Evolutionary conservation across 2,888 invertebrate species (phyloP).

Genomic region (Troides aeacus): DNA sequence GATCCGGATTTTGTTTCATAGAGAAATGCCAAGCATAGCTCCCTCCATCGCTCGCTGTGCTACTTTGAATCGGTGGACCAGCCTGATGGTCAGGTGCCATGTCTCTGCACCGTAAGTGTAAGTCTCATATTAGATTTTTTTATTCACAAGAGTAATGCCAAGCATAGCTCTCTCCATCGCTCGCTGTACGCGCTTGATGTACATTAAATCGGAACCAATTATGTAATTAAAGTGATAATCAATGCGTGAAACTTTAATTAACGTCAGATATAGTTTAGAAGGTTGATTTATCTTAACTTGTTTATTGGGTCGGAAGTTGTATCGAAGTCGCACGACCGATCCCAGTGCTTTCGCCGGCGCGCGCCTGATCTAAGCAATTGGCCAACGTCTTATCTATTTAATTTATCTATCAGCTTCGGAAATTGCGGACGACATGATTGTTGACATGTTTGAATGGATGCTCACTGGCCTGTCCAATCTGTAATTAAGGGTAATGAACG

Average conservation of each 20-base stretch:
- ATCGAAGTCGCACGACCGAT: slow-evolving; percentile 16
- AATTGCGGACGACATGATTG: slow-evolving; percentile 46
- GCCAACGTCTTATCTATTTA: slow-evolving; percentile 60
- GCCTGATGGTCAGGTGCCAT: too few relatives aligned
- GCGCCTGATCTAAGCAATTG: slow-evolving; percentile 54
- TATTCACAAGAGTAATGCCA: too few relatives aligned
- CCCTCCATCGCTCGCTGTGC: too few relatives aligned
- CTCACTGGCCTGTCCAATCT: slow-evolving; percentile 16
- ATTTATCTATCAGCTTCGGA: slow-evolving; percentile 57
- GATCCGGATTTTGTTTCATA: too few relatives aligned
- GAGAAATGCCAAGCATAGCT: too few relatives aligned
- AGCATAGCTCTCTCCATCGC: too few relatives aligned
- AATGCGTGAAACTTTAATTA: background rate
- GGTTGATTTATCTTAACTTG: slow-evolving; percentile 7
- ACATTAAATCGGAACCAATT: too few relatives aligned
- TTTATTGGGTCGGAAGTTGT: slow-evolving; percentile 20
- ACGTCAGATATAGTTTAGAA: background rate
- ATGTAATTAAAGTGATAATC: background rate
- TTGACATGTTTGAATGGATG: slow-evolving; percentile 34
- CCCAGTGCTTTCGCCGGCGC: slow-evolving; percentile 40
- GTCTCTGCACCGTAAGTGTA: too few relatives aligned
- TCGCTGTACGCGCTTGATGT: too few relatives aligned
- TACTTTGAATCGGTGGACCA: too few relatives aligned
- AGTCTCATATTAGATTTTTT: too few relatives aligned
- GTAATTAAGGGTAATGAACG: slow-evolving; percentile 5